Conservation (phyloP, 2,113 vertebrate species). For the Hemichromis elongatus region DNA sequence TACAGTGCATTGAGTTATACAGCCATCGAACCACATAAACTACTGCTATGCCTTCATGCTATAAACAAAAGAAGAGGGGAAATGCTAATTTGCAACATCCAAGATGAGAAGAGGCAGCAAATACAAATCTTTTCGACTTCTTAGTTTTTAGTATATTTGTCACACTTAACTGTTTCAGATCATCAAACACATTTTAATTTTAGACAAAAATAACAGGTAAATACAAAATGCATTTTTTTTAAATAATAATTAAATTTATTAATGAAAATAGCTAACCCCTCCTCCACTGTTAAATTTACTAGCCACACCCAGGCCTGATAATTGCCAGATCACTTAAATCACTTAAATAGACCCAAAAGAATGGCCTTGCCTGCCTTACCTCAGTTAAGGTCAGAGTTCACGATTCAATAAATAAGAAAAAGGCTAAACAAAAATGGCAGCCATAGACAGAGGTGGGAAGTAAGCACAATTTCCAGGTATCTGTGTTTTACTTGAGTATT, state of each 20-base stretch:
- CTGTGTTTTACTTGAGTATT: background rate
- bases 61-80: background rate
- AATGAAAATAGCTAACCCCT: background rate
- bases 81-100: background rate
- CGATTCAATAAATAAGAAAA: background rate
- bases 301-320: background rate
- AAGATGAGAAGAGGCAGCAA: background rate
- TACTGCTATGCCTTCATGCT: background rate
- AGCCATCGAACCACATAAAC: background rate
- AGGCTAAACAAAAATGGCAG: background rate
- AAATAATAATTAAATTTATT: background rate
- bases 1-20: constrained; percentile 11
- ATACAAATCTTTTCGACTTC: background rate
- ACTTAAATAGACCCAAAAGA: background rate
- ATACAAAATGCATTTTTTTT: background rate
- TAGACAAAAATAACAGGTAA: background rate
- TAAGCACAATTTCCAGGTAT: background rate
- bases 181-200: background rate
- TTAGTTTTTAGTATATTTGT: background rate
- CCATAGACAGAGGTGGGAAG: background rate
- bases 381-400: background rate
- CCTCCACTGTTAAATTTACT: background rate
- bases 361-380: background rate
- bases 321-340: background rate
- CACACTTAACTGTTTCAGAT: background rate